These are phyloP conservation scores for Drosophila recens DNA, from an alignment of 2,888 invertebrate genomes.

Conservation along the genomic window DNA sequence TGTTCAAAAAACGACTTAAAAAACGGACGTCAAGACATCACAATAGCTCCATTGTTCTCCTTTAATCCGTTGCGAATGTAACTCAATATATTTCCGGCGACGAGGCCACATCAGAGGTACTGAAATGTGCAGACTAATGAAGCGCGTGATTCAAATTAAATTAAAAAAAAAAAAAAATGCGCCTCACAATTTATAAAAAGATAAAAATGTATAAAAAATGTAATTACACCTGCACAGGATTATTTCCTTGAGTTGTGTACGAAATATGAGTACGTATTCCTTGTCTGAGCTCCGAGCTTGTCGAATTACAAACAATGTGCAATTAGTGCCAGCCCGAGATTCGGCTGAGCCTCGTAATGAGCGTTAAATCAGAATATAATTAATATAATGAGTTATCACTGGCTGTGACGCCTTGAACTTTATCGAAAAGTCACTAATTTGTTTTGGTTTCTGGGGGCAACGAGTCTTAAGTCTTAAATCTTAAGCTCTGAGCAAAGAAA, in stretches of 20 bases:
- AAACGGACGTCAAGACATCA: slow-evolving; percentile 16
- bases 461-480: slow-evolving; percentile 26
- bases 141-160: slow-evolving; percentile 72
- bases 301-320: slow-evolving; percentile 2
- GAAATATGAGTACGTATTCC: background rate
- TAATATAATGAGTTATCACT: slow-evolving; percentile 30
- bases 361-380: slow-evolving; percentile 31
- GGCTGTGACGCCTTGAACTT: slow-evolving; percentile 13
- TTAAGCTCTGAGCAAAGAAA: slow-evolving; percentile 23
- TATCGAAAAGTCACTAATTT: slow-evolving; percentile 34
- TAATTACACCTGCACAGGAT: background rate
- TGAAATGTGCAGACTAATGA: slow-evolving; percentile 55
- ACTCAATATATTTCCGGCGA: slow-evolving; percentile 6
- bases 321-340: slow-evolving; percentile 13
- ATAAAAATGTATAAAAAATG: background rate
- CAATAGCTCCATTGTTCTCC: slow-evolving; percentile 6
- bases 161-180: slow-evolving; percentile 6
- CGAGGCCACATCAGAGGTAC: background rate
- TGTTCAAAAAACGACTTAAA: slow-evolving; percentile 2
- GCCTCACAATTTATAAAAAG: background rate
- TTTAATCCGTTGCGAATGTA: slow-evolving; percentile 15
- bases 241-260: slow-evolving; percentile 1
- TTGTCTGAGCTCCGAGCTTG: slow-evolving; percentile 4
- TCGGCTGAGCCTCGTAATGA: slow-evolving; percentile 24
- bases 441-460: slow-evolving; percentile 25